A percentile compares a stretch with the other conserved stretches of the same genome.
phyloP scores from a whole-genome alignment of 2,888 invertebrate genomes.

The Schizaphis graminum region DNA sequence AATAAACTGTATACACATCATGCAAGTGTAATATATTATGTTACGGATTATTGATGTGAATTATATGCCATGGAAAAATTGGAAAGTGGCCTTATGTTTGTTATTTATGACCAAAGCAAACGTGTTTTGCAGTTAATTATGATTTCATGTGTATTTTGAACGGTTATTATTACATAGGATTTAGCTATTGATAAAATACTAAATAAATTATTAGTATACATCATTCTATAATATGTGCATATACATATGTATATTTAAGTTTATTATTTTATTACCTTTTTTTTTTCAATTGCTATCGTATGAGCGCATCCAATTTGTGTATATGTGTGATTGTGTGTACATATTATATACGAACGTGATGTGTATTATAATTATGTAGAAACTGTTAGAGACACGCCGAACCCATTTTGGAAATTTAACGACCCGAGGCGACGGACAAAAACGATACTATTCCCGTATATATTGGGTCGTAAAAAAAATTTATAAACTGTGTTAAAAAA shows the following conservation, averaged over 20 bases:
- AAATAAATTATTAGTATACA: slow-evolving; percentile 42
- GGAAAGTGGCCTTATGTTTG: slow-evolving; percentile 31
- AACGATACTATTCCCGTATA: slow-evolving; percentile 50
- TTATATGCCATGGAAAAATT: slow-evolving; percentile 7
- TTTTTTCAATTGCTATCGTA: slow-evolving; percentile 38
- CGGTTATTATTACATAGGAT: background rate
- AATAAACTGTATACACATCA: background rate
- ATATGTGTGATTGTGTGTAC: slow-evolving; percentile 13
- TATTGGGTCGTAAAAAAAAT: slow-evolving; percentile 52
- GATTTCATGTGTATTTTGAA: slow-evolving; percentile 30
- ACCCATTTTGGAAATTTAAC: slow-evolving; percentile 60
- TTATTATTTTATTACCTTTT: slow-evolving; percentile 24
- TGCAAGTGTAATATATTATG: background rate
- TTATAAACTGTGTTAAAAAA: slow-evolving; percentile 47
- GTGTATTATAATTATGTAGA: slow-evolving; percentile 36
- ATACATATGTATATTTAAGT: background rate
- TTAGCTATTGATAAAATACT: background rate
- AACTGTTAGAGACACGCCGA: slow-evolving; percentile 33
- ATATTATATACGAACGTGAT: background rate
- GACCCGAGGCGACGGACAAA: slow-evolving; percentile 49
- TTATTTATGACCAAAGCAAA: slow-evolving; percentile 47
- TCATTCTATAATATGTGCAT: background rate
- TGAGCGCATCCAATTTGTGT: background rate
- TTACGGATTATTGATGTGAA: slow-evolving; percentile 11
- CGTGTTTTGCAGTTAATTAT: slow-evolving; percentile 42